Evolutionary conservation across 2,797 vertebrate genomes (phyloP).

Genomic region (Tokudaia tokunoshimensis): DNA sequence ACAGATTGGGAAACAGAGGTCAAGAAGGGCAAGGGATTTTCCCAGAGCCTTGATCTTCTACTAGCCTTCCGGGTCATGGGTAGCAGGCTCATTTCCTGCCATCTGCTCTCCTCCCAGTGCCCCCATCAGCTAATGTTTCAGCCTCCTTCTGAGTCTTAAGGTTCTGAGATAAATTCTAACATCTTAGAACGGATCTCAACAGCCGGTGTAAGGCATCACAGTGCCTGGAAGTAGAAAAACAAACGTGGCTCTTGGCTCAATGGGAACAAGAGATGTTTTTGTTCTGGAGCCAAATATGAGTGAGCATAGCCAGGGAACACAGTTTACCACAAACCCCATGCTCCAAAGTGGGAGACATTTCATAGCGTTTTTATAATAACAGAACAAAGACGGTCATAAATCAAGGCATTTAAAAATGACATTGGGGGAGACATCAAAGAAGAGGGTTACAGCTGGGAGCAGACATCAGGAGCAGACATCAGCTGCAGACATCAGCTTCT

Average conservation of each 20-base stretch:
- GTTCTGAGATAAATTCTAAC: not conserved
- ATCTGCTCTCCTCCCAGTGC: too few species aligned
- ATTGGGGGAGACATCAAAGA: not conserved
- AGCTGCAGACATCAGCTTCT: too few species aligned
- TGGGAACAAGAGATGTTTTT: not conserved
- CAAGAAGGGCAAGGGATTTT: not conserved
- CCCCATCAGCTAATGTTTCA: not conserved
- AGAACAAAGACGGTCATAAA: not conserved
- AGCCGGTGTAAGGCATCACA: not conserved
- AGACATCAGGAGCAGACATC: rapidly evolving
- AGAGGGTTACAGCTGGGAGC: not conserved
- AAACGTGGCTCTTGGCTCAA: not conserved
- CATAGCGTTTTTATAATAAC: not conserved
- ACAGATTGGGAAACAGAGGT: not conserved
- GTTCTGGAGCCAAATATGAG: not conserved
- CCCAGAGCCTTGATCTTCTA: not conserved
- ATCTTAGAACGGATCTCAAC: not conserved
- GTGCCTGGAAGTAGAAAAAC: not conserved
- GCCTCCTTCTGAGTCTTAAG: not conserved
- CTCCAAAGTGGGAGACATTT: not conserved
- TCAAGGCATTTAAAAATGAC: not conserved
- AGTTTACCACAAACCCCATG: not conserved
- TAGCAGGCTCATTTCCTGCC: not conserved
- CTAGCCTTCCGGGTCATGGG: not conserved
- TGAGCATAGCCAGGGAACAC: too few species aligned